Conservation (phyloP, 2,888 invertebrate species). For the Smittia aterrima region DNA sequence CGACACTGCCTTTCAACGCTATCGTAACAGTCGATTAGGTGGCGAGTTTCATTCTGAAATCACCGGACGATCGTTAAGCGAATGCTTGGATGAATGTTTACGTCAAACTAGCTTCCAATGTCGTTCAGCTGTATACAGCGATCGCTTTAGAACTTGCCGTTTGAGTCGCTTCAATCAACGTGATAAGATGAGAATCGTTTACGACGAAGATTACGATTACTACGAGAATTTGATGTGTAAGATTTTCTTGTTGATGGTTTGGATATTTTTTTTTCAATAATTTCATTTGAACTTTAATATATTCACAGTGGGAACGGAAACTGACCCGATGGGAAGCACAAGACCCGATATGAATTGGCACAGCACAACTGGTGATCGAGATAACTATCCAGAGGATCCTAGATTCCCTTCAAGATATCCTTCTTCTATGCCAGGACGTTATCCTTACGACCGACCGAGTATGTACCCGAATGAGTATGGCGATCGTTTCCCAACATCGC, state of each 20-base stretch:
- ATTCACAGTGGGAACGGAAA: slow-evolving; percentile 35
- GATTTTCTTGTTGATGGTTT: slow-evolving; percentile 50
- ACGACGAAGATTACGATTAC: slow-evolving; percentile 89
- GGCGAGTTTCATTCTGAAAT: slow-evolving; percentile 89
- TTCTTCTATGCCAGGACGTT: slow-evolving; percentile 43
- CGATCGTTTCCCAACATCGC: slow-evolving; percentile 50
- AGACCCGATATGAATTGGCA: slow-evolving; percentile 36
- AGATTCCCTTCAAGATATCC: slow-evolving; percentile 43
- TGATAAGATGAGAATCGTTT: slow-evolving; percentile 83
- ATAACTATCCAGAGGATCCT: slow-evolving; percentile 53
- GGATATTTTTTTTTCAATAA: background rate
- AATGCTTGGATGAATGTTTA: slow-evolving; percentile 86
- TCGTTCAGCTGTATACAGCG: slow-evolving; percentile 84
- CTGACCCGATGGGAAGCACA: slow-evolving; percentile 30
- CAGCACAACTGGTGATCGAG: slow-evolving; percentile 45
- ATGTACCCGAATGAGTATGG: slow-evolving; percentile 46
- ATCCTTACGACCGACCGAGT: slow-evolving; percentile 47
- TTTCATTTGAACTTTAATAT: background rate
- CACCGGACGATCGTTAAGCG: slow-evolving; percentile 81
- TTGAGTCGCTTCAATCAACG: slow-evolving; percentile 83
- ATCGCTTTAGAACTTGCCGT: slow-evolving; percentile 78
- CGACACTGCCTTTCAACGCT: slow-evolving; percentile 74
- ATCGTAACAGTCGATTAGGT: slow-evolving; percentile 80
- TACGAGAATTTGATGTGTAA: slow-evolving; percentile 91
- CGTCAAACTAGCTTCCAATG: slow-evolving; percentile 87